Evolutionary conservation across 1,140 invertebrate species (phyloP), one percentile per base, ranked within the genome.

Genomic region (Bicyclus anynana): DNA sequence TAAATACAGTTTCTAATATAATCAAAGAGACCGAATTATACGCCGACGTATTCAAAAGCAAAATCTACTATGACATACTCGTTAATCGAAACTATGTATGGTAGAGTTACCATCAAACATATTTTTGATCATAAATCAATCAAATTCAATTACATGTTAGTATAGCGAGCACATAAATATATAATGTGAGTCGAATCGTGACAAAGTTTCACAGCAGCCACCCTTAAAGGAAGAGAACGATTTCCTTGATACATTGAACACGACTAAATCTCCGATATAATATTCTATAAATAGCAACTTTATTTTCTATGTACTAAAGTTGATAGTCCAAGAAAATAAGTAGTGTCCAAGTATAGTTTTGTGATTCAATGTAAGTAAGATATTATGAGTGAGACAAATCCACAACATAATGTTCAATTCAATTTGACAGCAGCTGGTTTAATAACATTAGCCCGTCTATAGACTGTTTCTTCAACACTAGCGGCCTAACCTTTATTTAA

Each of bases 191-290:
- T 49, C 54, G 56, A 33, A 33, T 63, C 61, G 61, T 63, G 61
- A 63, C 61, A 46, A 49, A 60, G 40, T 44, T 53, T 33, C 29
- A 33, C 40, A 59, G 56, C 42, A 42, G 52, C 62, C 62, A 55
- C 62, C 62, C 47, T 44, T 59, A 59, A 59, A 59, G 62, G 62
- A 59, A 56, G 33, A 51, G 47, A 48, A 59, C 62, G 52, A 59
- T 59, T 52, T 59, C 57, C 40, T 55, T 59, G 52, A 59, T 64
- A 53, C 55, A 64, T 52, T 47, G 42, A 51, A 59, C 47, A 55
- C 47, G 52, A 59, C 38, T 16, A 26, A 21, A 18, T 58, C 20
- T 44, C 20, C n/a, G 42, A 40, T 40, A 17, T 14, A 40, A 5
- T 17, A 16, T 40, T 1, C 4, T 5, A 13, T 40, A 17, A 7